phyloP scores from a whole-genome alignment of 2,888 invertebrate species.

The Metalampra italica region DNA sequence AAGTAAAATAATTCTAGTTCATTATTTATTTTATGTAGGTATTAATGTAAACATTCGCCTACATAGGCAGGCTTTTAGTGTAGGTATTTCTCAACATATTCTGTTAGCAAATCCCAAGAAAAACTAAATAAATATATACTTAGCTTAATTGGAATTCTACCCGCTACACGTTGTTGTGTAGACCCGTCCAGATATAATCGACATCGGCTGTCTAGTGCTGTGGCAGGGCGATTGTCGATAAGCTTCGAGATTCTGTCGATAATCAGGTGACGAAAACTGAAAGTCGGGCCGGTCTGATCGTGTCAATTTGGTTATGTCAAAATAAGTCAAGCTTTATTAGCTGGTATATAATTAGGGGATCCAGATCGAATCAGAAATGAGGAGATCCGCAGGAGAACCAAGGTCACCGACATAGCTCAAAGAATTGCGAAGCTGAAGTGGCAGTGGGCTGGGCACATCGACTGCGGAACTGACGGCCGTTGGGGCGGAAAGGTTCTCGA shows the following conservation, averaged over 20 bases:
- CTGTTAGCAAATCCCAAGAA: neutral
- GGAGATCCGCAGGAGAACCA: no score
- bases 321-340: slow-evolving; percentile 6
- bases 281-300: slow-evolving; percentile 11
- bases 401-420: no score
- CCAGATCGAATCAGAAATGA: no score
- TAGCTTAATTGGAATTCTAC: slow-evolving; percentile 26
- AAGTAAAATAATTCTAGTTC: no score
- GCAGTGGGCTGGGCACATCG: no score
- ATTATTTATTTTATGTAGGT: no score
- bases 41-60: neutral
- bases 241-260: slow-evolving; percentile 42
- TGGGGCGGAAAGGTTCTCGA: no score
- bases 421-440: no score
- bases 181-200: slow-evolving; percentile 36
- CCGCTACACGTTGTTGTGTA: slow-evolving; percentile 27
- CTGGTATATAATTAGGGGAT: neutral
- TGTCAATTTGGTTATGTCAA: slow-evolving; percentile 6
- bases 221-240: slow-evolving; percentile 54
- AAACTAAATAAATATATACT: slow-evolving; percentile 1
- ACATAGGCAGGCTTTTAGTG: no score
- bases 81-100: no score
- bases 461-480: no score
- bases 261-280: slow-evolving; percentile 30
- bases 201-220: slow-evolving; percentile 41